Percentiles rank a stretch among this genome's conserved stretches.
These are phyloP conservation scores for Laticauda colubrina DNA, from an alignment of 2,113 vertebrate species.

Conservation along the genomic window DNA sequence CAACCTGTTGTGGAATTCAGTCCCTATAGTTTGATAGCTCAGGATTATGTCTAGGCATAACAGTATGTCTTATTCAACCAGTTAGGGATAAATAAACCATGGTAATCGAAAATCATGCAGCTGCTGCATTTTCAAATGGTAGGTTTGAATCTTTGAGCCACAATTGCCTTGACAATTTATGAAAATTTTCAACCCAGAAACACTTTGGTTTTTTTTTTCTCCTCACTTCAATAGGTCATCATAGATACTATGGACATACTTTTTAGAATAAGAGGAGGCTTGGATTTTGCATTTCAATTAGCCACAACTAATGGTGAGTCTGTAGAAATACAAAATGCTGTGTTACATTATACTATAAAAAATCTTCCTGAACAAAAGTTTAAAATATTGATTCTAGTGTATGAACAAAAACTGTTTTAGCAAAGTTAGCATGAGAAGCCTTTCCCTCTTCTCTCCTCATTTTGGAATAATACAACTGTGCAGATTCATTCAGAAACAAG, in stretches of 20 bases:
- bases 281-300: slow-evolving; percentile 79
- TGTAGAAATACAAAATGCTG: not conserved
- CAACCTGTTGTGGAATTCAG: not conserved
- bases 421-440: not conserved
- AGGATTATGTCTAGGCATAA: not conserved
- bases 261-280: slow-evolving; percentile 78
- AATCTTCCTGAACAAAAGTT: not conserved
- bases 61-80: not conserved
- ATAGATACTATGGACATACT: slow-evolving; percentile 70
- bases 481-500: not conserved
- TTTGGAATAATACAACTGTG: not conserved
- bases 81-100: not conserved
- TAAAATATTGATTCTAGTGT: not conserved
- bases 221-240: slow-evolving; percentile 54
- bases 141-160: not conserved
- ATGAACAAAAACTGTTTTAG: not conserved
- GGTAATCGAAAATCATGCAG: not conserved
- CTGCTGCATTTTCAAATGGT: not conserved
- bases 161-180: not conserved
- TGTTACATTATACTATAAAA: not conserved
- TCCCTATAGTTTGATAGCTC: not conserved
- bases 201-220: not conserved
- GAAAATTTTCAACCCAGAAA: not conserved
- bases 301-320: slow-evolving; percentile 72
- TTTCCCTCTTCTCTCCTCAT: not conserved